Conservation (phyloP, 1,140 invertebrate species). For the Araneus ventricosus region DNA sequence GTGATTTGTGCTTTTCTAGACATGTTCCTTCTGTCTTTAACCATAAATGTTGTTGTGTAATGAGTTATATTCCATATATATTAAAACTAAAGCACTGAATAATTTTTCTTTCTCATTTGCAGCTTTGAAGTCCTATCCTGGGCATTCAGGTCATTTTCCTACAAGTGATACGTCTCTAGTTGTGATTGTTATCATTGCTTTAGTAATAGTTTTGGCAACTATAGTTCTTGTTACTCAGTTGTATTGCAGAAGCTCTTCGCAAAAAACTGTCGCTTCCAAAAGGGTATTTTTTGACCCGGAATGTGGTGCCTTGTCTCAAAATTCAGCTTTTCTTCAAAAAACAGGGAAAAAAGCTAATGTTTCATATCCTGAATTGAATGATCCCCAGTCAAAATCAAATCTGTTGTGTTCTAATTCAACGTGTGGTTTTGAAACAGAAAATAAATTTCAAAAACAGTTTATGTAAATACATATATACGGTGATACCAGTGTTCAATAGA, state of each 20-base stretch:
- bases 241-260: not conserved
- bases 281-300: not conserved
- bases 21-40: no score
- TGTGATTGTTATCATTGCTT: slow-evolving; percentile 17
- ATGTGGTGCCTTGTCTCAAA: not conserved
- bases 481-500: not conserved
- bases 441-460: slow-evolving; percentile 11
- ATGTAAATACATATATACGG: not conserved
- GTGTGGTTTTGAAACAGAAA: slow-evolving; percentile 31
- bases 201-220: not conserved
- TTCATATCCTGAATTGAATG: slow-evolving; percentile 11
- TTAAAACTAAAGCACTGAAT: no score
- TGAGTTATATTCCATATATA: no score
- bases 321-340: not conserved
- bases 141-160: not conserved
- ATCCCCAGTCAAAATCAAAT: slow-evolving; percentile 42
- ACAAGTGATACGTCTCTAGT: slow-evolving; percentile 11
- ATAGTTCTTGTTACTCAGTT: not conserved
- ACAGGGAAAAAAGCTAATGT: not conserved
- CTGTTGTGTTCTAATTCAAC: not conserved
- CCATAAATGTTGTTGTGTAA: no score
- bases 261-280: not conserved
- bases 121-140: not conserved
- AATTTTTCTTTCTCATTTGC: not conserved
- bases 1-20: no score